Evolutionary conservation across 1,140 invertebrate genomes (phyloP).

Genomic region (silkworm (Bombyx mori)): ASM3026992v2 NC_085133.1:7251501-7252000

Average conservation of each 20-base stretch:
- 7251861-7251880: conserved; percentile 27
- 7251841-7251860: conserved; percentile 28
- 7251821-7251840: conserved; percentile 28
- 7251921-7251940: conserved; percentile 24
- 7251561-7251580: no score
- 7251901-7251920: conserved; percentile 44
- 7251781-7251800: neutral
- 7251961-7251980: conserved; percentile 20
- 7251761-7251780: neutral
- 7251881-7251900: conserved; percentile 38
- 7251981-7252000: conserved; percentile 38
- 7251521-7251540: conserved; percentile 42
- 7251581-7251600: no score
- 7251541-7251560: neutral
- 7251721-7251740: no score
- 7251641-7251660: no score
- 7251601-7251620: no score
- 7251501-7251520: conserved; percentile 49
- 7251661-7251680: no score
- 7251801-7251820: conserved; percentile 19
- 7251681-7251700: no score
- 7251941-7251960: conserved; percentile 26
- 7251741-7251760: no score
- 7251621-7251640: no score
- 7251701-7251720: no score